Evolutionary conservation across 2,113 vertebrate species (phyloP), one percentile per base, ranked within the genome.

Genomic region (Pelmatolapia mariae): DNA sequence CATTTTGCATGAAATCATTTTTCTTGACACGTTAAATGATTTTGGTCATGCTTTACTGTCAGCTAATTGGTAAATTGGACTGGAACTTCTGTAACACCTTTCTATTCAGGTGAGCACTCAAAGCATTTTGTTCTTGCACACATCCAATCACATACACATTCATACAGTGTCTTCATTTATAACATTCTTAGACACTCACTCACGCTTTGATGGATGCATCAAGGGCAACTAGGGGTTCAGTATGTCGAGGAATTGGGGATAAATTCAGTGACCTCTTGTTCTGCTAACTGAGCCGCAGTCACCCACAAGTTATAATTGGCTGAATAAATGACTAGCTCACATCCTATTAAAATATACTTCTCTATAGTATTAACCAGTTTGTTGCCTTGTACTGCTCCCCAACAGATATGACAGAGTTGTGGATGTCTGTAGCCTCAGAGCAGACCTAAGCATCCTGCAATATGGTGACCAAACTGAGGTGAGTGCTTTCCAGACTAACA

Each of bases 381-480:
- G 22, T 18, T 50, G 38, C 83, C 63, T 33, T 59, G 10, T 7
- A 10, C 15, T 82, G 10, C 68, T 85, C 0, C 40, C 79, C 50
- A 79, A 89, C 83, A 97, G 97, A 89, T 97, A 97, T 57, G 85
- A 95, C 86, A 94, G 94, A 33, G 94, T 94, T 1, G 40, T 97
- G 26, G 83, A 87, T 1, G 95, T 93, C 40, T 97, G 96, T 66
- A 87, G 94, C 82, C 96, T 98, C 40, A 89, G 92, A 81, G 86
- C 95, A 33, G 96, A 97, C 84, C 86, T 97, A 83, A 86, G 90
- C 13, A 96, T 95, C 83, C 93, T 97, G 53, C 96, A 95, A 33
- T 92, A 94, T 3, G 96, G 96, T 80, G 97, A 97, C 90, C 90
- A 94, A 90, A 98, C 96, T 1, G 97, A 98, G 95, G 97, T 97